These are phyloP conservation scores for Chlamydotis undulata DNA, from an alignment of 2,113 vertebrate genomes.

Conservation along the genomic window DNA sequence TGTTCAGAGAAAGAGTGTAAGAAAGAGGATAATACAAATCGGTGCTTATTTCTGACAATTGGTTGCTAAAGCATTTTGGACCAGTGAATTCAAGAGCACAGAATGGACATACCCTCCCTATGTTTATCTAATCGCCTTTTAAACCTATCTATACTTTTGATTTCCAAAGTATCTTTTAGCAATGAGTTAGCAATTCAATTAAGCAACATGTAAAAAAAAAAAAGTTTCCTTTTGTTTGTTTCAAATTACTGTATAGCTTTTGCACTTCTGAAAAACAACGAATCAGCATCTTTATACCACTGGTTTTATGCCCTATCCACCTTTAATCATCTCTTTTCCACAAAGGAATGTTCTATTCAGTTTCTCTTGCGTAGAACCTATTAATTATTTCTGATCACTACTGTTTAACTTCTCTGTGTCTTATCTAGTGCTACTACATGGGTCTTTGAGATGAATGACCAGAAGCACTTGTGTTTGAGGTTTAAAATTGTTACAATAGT, in stretches of 20 bases:
- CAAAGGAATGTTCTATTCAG: neutral
- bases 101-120: neutral
- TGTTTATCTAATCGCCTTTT: neutral
- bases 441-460: neutral
- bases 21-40: neutral
- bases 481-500: neutral
- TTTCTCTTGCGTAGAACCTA: neutral
- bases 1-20: neutral
- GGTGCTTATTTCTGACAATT: neutral
- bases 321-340: neutral
- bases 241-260: neutral
- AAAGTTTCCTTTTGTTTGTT: neutral
- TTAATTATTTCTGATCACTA: neutral
- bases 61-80: neutral
- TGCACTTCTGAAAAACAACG: neutral
- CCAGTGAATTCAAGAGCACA: neutral
- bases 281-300: neutral
- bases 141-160: neutral
- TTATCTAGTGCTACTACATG: neutral
- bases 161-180: neutral
- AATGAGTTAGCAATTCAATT: neutral
- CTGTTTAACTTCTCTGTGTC: neutral
- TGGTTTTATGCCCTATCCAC: neutral
- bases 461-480: neutral
- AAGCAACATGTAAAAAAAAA: neutral